A percentile compares a stretch with the other conserved stretches of the same genome.
These are phyloP conservation scores for Cercocebus atys DNA, from an alignment of 2,113 vertebrate species.

Conservation along the genomic window DNA sequence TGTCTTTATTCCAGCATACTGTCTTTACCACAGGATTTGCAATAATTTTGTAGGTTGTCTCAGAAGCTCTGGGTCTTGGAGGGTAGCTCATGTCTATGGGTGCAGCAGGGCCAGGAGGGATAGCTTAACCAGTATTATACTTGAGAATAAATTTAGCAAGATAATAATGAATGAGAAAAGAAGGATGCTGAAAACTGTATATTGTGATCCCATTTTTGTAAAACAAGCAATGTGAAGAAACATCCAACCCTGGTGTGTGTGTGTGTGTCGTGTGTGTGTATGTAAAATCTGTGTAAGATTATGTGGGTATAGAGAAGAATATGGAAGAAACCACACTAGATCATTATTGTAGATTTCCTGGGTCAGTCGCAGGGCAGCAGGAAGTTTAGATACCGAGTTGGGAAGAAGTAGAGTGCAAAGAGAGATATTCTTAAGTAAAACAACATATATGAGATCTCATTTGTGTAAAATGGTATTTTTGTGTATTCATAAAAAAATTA, in stretches of 20 bases:
- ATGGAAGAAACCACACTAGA: neutral
- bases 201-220: neutral
- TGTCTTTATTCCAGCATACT: neutral
- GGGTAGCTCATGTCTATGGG: neutral
- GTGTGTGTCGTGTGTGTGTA: neutral
- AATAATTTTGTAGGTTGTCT: constrained; percentile 29
- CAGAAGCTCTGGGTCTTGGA: constrained; percentile 5
- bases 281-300: constrained; percentile 7
- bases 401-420: neutral
- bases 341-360: neutral
- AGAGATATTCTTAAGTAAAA: neutral
- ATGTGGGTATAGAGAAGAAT: neutral
- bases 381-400: neutral
- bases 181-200: neutral
- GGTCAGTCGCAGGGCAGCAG: neutral
- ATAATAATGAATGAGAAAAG: neutral
- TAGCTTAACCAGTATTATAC: neutral
- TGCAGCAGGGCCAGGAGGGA: neutral
- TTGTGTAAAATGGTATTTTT: neutral
- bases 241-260: neutral
- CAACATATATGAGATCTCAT: neutral
- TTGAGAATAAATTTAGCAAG: neutral
- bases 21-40: neutral
- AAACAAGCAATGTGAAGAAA: constrained; percentile 26
- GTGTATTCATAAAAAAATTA: neutral